Evolutionary conservation across 2,797 vertebrate species (phyloP), one percentile per base, ranked within the genome.

Genomic region (Sebastes trivittatus): DNA sequence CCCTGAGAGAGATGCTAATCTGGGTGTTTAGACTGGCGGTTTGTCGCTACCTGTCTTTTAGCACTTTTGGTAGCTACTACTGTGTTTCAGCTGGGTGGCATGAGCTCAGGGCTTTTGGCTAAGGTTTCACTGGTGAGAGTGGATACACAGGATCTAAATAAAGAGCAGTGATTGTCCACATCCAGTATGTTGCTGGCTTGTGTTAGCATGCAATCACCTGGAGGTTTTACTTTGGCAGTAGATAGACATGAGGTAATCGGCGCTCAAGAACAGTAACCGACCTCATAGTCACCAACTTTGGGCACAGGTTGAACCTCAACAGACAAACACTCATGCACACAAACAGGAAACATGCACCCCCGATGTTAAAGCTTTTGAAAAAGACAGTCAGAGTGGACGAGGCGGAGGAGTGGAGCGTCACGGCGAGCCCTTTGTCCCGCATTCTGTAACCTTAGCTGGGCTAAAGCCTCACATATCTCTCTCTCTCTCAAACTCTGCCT

Each of bases 31-130:
- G 82, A 78, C 78, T 79, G 69, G 58, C 10, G 8, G 42, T 64
- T 89, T 89, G 85, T 86, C 65, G 62, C 86, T 91, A 85, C 84
- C 91, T 86, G 87, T 88, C 88, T 88, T 71, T 91, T 90, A 71
- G 84, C 87, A 42, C 71, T 59, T 42, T 61, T 42, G 36, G n/a
- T 78, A 71, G 79, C 75, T 69, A 58, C 62, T 83, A 60, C 77
- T 83, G 18, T 52, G 54, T 84, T 89, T 87, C 85, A 82, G 73
- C 29, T 4, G 56, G 56, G 29, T 59, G 6, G 82, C 27, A 65
- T 82, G 81, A 88, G 83, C 81, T 85, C 72, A 80, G 29, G 13
- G 58, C 25, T 74, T 87, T 75, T 77, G 73, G 82, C 80, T 82
- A 75, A 56, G 42, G 81, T 88, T 85, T 91, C 86, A 84, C 80